Conservation (phyloP, 2,888 invertebrate genomes). For the Scelioninae gen. 1 region DNA sequence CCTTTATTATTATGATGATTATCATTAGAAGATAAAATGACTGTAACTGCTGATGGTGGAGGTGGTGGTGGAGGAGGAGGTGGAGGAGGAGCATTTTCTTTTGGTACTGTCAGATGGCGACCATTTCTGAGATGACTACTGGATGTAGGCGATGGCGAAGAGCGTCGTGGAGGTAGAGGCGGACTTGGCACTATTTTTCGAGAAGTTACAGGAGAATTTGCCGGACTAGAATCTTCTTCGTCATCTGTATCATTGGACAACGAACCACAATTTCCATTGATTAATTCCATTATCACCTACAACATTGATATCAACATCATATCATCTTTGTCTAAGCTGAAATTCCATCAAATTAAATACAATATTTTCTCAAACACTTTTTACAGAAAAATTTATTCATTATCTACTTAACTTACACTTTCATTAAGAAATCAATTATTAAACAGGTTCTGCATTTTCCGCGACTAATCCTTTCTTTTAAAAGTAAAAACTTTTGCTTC, state of each 20-base stretch:
- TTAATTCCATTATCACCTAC: slow-evolving; percentile 83
- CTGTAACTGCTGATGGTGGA: slow-evolving; percentile 75
- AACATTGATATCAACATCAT: slow-evolving; percentile 73
- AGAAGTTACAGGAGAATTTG: slow-evolving; percentile 80
- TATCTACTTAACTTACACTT: too few species aligned
- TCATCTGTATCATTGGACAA: slow-evolving; percentile 81
- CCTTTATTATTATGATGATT: slow-evolving; percentile 81
- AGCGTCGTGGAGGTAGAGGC: slow-evolving; percentile 87
- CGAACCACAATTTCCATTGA: slow-evolving; percentile 81
- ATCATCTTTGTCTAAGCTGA: too few species aligned
- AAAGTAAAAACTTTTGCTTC: too few species aligned
- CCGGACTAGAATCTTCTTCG: slow-evolving; percentile 82
- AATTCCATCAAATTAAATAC: too few species aligned
- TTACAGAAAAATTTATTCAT: too few species aligned
- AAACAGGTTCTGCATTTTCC: too few species aligned
- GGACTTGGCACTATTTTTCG: slow-evolving; percentile 84
- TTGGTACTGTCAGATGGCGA: slow-evolving; percentile 83
- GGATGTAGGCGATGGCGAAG: slow-evolving; percentile 84
- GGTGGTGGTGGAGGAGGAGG: slow-evolving; percentile 75
- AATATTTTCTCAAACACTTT: too few species aligned
- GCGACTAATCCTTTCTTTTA: too few species aligned
- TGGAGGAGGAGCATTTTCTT: slow-evolving; percentile 85
- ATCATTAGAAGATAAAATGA: slow-evolving; percentile 78
- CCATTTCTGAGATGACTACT: slow-evolving; percentile 79
- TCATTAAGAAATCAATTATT: too few species aligned